These are phyloP conservation scores for Bruchidius siliquastri DNA, from an alignment of 2,888 invertebrate species.

Conservation along the genomic window DNA sequence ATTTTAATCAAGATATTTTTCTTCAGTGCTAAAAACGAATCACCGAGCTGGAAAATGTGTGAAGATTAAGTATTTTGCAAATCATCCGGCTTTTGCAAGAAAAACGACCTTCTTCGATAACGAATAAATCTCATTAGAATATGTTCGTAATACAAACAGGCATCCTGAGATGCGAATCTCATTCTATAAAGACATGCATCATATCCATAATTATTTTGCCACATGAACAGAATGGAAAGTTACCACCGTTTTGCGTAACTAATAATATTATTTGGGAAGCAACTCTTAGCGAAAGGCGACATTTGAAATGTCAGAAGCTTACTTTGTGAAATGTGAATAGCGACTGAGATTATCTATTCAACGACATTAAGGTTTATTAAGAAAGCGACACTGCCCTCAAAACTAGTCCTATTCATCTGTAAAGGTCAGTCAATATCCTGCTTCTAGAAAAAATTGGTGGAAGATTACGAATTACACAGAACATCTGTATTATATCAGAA, in stretches of 20 bases:
- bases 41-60: background rate
- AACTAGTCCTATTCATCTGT: background rate
- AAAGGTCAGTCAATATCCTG: background rate
- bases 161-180: background rate
- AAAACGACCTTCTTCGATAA: background rate
- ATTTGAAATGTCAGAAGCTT: background rate
- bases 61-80: background rate
- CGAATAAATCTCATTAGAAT: background rate
- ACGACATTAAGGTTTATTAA: background rate
- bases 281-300: background rate
- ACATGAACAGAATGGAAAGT: background rate
- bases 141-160: background rate
- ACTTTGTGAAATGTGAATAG: background rate
- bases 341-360: background rate
- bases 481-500: too few species aligned
- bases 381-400: background rate
- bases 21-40: background rate
- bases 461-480: too few species aligned
- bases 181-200: background rate
- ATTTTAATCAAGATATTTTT: background rate
- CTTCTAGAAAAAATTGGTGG: background rate
- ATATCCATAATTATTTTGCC: background rate
- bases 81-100: background rate
- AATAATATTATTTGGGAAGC: background rate
- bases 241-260: background rate